Evolutionary conservation across 2,797 vertebrate genomes (phyloP), one percentile per base, ranked within the genome.

Genomic region (Lacerta agilis): DNA sequence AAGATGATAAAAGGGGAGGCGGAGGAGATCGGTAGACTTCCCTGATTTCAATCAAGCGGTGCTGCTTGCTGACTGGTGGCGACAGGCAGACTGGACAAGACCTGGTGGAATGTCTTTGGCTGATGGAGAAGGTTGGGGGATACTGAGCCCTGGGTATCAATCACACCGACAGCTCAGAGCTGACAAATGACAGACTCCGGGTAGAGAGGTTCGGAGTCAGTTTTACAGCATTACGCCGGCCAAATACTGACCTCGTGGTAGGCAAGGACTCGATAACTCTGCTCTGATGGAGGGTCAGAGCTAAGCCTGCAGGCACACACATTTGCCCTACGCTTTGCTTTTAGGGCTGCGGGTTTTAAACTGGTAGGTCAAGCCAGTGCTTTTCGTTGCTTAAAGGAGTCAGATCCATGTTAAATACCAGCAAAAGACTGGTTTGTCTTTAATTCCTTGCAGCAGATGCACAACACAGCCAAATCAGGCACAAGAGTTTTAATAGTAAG

Each of bases 101-200:
- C 86, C 90, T 88, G 87, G 75, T 92, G 96, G 96, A 96, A 96
- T 95, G 95, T 94, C 94, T 93, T 93, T 94, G 92, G 92, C 92
- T 95, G 92, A 86, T 73, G 85, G 87, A 82, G 82, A 97, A 95
- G 95, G 80, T 94, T 91, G 88, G 82, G 85, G 84, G 91, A 97
- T 97, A 94, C 97, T 95, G 95, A 93, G 93, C 92, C 87, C 86
- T 87, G 91, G 88, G 80, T 84, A 97, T 97, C 96, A 96, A 97
- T 98, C 97, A 97, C 93, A 38, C 87, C 90, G 67, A 77, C 58
- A 85, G 90, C 89, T 79, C 79, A 36, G 36, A 82, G 87, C 92
- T 96, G 97, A 97, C 97, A 97, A 95, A 92, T 93, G 96, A 97
- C 97, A 96, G 97, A 90, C 92, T 82, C 88, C 15, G 72, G 29